Evolutionary conservation across 1,140 invertebrate species (phyloP).

Genomic region (Mizuhopecten yessoensis): DNA sequence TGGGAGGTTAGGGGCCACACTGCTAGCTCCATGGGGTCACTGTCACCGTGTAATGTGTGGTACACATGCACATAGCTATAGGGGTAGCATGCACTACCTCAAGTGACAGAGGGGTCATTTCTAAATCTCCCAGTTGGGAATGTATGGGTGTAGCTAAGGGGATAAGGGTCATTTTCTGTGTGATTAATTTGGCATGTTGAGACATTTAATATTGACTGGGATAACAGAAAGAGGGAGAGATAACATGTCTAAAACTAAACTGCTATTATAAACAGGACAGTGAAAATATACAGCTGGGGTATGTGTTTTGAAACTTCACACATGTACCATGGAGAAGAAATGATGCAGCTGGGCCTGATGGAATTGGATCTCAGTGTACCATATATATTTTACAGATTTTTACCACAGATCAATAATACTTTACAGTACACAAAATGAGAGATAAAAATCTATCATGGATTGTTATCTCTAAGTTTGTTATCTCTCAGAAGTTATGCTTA

Average conservation of each 20-base stretch:
- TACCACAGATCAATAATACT: not conserved
- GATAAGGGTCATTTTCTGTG: slow-evolving; percentile 22
- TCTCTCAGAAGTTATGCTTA: not conserved
- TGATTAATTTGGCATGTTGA: slow-evolving; percentile 2
- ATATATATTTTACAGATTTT: not conserved
- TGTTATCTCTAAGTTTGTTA: no score
- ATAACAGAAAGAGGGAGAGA: not conserved
- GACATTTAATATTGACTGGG: slow-evolving; percentile 12
- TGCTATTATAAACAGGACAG: not conserved
- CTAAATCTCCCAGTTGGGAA: not conserved
- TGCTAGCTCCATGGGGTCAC: not conserved
- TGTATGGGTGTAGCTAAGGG: not conserved
- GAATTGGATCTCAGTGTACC: not conserved
- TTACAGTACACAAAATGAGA: not conserved
- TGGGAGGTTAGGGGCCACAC: not conserved
- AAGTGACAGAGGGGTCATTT: not conserved
- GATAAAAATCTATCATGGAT: not conserved
- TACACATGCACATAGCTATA: no score
- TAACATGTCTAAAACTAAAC: not conserved
- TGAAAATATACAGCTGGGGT: not conserved
- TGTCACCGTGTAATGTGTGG: not conserved
- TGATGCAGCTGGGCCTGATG: not conserved
- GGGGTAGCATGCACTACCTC: not conserved
- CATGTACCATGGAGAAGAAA: not conserved
- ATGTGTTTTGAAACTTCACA: not conserved